Conservation (phyloP, 2,113 vertebrate species). For the Theristicus caerulescens region DNA sequence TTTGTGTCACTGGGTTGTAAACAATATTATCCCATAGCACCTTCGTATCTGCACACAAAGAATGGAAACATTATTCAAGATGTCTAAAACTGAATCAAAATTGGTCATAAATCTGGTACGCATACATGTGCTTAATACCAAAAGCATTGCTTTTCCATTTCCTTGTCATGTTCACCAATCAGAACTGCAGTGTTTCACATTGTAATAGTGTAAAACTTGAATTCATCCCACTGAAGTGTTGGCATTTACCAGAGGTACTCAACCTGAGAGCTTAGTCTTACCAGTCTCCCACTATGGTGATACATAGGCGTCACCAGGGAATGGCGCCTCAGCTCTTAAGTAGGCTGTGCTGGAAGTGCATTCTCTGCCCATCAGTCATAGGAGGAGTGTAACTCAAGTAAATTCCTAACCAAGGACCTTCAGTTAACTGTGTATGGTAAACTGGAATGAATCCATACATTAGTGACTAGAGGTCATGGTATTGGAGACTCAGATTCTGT, state of each 20-base stretch:
- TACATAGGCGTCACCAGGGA: neutral
- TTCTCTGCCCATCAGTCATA: neutral
- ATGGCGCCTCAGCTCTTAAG: neutral
- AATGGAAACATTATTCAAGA: neutral
- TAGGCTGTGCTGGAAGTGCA: neutral
- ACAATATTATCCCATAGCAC: conserved; percentile 81
- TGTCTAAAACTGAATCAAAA: neutral
- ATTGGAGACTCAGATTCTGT: neutral
- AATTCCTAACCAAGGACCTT: neutral
- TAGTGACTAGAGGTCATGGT: neutral
- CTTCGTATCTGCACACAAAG: conserved; percentile 70
- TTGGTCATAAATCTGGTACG: neutral
- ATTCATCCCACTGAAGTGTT: neutral
- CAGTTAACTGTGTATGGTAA: neutral
- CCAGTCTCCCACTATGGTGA: neutral
- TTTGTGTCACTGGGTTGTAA: conserved; percentile 76
- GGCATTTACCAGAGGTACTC: neutral
- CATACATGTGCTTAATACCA: neutral
- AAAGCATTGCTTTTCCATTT: neutral
- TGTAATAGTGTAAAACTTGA: neutral
- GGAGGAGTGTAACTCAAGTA: neutral
- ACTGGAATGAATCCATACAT: neutral
- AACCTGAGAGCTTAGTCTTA: neutral
- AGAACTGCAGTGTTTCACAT: neutral
- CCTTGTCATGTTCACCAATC: neutral